Evolutionary conservation across 2,113 vertebrate species (phyloP), one percentile per base, ranked within the genome.

Genomic region (Leuciscus idus): DNA sequence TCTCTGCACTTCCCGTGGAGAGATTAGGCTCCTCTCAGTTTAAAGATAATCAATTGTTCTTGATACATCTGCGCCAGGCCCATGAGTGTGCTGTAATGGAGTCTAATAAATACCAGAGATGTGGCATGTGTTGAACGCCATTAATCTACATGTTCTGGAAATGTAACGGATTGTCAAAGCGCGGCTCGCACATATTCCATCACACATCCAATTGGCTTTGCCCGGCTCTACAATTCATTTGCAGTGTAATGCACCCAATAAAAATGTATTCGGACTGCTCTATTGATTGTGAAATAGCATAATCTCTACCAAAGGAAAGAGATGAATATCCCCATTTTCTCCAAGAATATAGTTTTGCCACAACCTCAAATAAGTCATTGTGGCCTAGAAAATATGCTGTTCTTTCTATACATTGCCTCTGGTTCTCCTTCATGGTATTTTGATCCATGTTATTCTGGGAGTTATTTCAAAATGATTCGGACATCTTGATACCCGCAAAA

Each of bases 71-170:
- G 77, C 80, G 81, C 90, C 85, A 88, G 85, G 84, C 88, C 83
- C 75, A 30, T 87, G 91, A 93, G 92, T 89, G 84, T 89, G 90
- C 88, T 90, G 75, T 92, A 93, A 93, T 90, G 89, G 91, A 90
- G 88, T 84, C 88, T 80, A 94, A 95, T 94, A 93, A 93, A 94
- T 92, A 92, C 91, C 80, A 77, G 72, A 91, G 91, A 94, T 91
- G 90, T 90, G 91, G 91, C 79, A 85, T 76, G 85, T 86, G 81
- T 88, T 86, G 91, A 91, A 91, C 89, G 87, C 92, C 94, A 95
- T 95, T 95, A 95, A 96, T 96, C 95, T 95, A 93, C 95, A 94
- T 95, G 93, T 95, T 94, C 92, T 92, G 92, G 93, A 95, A 95
- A 95, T 95, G 93, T 94, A 95, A 93, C 91, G 92, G 87, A 93